phyloP scores from a whole-genome alignment of 2,113 vertebrate species.

The Albula goreensis region DNA sequence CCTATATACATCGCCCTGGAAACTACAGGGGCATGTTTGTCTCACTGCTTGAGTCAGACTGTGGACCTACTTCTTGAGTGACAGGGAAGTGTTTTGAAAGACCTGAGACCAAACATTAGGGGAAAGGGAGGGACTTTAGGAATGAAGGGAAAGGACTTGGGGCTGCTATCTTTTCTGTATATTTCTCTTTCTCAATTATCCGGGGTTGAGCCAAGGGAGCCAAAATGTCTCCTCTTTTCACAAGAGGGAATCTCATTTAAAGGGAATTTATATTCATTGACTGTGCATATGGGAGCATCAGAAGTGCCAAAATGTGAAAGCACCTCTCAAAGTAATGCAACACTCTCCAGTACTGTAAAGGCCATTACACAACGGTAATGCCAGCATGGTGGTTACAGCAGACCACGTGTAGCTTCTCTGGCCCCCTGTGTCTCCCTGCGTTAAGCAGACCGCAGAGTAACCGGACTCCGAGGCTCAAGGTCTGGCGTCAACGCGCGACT shows the following conservation, averaged over 20 bases:
- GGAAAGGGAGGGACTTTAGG: background rate
- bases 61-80: background rate
- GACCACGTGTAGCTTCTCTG: background rate
- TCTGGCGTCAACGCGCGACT: background rate
- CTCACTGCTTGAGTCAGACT: background rate
- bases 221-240: no score
- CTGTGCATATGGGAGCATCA: background rate
- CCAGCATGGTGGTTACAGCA: constrained; percentile 5
- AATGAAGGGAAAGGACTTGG: background rate
- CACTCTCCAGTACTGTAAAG: no score
- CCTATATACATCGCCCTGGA: background rate
- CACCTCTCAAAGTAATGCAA: background rate
- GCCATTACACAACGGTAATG: background rate
- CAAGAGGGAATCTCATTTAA: background rate
- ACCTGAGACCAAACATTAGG: background rate
- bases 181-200: no score
- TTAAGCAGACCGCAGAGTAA: background rate
- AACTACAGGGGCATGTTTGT: background rate
- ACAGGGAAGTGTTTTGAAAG: background rate
- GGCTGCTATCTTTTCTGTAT: background rate
- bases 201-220: no score
- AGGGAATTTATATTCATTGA: background rate
- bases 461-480: no score
- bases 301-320: background rate
- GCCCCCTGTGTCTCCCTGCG: background rate